These are phyloP conservation scores for Elaphurus davidianus DNA, from an alignment of 2,113 vertebrate genomes.

Conservation along the genomic window DNA sequence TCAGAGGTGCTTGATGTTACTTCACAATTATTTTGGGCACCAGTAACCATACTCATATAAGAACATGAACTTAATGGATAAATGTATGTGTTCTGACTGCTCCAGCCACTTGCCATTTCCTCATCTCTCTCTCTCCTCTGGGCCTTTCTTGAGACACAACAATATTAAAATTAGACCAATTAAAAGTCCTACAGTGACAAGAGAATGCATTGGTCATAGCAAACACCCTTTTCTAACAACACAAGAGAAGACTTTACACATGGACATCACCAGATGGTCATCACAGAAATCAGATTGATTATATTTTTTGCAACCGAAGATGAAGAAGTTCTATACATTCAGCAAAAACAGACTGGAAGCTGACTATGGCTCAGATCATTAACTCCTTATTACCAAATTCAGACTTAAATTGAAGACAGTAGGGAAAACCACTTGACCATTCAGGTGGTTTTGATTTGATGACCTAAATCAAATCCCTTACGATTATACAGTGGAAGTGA, in stretches of 20 bases:
- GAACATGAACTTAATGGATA: neutral
- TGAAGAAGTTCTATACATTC: neutral
- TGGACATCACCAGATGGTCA: neutral
- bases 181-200: neutral
- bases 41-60: neutral
- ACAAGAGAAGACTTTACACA: neutral
- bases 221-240: neutral
- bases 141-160: neutral
- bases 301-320: neutral
- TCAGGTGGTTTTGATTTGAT: neutral
- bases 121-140: neutral
- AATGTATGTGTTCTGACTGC: neutral
- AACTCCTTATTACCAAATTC: neutral
- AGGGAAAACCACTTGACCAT: neutral
- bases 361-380: neutral
- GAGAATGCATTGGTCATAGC: neutral
- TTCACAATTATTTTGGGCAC: neutral
- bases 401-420: neutral
- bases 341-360: neutral
- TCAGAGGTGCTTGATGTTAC: neutral
- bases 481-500: neutral
- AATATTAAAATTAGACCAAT: neutral
- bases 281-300: neutral
- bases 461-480: neutral
- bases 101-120: neutral